Evolutionary conservation across 2,113 vertebrate genomes (phyloP).

Genomic region (Microtus ochrogaster): DNA sequence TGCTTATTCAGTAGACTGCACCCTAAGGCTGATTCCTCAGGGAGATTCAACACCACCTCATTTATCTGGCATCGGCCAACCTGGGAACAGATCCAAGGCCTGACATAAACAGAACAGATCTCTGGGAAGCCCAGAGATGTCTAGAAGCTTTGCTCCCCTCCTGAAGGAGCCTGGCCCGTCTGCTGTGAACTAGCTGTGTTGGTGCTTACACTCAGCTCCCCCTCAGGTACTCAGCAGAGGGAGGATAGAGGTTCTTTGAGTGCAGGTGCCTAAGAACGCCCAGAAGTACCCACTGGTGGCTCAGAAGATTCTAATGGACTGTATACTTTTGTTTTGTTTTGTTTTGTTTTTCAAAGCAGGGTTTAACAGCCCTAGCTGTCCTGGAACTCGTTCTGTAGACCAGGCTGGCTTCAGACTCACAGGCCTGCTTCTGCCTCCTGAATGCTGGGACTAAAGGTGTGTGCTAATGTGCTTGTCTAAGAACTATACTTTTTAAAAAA

Average conservation of each 20-base stretch:
- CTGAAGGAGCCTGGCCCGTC: neutral
- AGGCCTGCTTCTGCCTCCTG: neutral
- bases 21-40: slow-evolving; percentile 36
- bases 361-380: neutral
- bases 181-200: neutral
- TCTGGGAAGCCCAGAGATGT: slow-evolving; percentile 48
- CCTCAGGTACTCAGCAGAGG: neutral
- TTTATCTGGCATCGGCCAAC: slow-evolving; percentile 45
- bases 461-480: neutral
- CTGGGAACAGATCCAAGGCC: slow-evolving; percentile 35
- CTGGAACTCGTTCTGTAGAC: neutral
- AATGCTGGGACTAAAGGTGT: neutral
- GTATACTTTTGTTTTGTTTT: no score
- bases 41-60: slow-evolving; percentile 45
- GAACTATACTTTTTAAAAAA: neutral
- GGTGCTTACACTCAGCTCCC: no score
- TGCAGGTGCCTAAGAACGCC: neutral
- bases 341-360: neutral
- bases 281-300: neutral
- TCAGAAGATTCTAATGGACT: neutral
- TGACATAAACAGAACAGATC: slow-evolving; percentile 57
- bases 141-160: neutral
- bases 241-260: neutral
- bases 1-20: neutral
- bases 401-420: neutral